Percentiles rank a stretch among this genome's conserved stretches.
phyloP scores from a whole-genome alignment of 2,888 invertebrate species.

The Chaitophorus viminalis region DNA sequence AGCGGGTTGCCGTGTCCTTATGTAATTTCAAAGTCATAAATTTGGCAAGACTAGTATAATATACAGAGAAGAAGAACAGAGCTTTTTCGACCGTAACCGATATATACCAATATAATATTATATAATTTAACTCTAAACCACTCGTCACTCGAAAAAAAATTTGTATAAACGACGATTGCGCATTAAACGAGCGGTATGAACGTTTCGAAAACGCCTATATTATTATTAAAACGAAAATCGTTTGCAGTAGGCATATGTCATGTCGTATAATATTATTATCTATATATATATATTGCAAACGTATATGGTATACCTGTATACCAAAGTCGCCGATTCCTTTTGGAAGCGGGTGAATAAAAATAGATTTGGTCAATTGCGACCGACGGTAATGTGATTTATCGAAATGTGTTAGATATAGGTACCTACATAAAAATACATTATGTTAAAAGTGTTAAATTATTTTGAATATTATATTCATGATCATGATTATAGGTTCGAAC shows the following conservation, averaged over 20 bases:
- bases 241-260: not conserved
- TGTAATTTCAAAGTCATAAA: conserved; percentile 33
- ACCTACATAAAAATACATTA: not conserved
- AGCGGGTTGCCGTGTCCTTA: conserved; percentile 29
- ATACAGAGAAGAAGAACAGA: not conserved
- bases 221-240: not conserved
- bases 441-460: not conserved
- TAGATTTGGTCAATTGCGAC: not conserved
- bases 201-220: not conserved
- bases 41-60: not conserved
- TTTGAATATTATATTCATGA: not conserved
- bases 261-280: not conserved
- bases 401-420: not conserved
- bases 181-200: not conserved
- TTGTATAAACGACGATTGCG: not conserved
- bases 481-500: not conserved
- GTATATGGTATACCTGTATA: not conserved
- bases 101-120: no score
- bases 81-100: not conserved
- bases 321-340: not conserved
- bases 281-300: no score
- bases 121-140: not conserved
- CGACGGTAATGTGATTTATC: not conserved
- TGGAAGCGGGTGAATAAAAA: not conserved
- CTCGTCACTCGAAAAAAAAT: not conserved